phyloP scores from a whole-genome alignment of 2,113 vertebrate genomes.

The Caranx melampygus region DNA sequence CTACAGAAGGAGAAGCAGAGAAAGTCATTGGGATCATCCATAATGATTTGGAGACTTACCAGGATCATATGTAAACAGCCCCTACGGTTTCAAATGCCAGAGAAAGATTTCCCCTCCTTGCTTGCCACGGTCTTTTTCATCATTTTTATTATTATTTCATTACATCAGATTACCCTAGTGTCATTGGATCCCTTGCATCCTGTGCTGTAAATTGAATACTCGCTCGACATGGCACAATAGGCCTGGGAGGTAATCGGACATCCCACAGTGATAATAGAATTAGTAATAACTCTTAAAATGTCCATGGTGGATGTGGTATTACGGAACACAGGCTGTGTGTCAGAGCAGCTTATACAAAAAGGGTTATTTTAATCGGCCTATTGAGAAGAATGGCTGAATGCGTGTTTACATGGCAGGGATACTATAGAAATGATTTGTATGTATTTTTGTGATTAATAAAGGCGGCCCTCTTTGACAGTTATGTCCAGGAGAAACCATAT shows the following conservation, averaged over 20 bases:
- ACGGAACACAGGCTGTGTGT: conserved; percentile 17
- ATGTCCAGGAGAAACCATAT: conserved; percentile 18
- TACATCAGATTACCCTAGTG: conserved; percentile 56
- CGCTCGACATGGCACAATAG: conserved; percentile 26
- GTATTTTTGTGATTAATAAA: conserved; percentile 8
- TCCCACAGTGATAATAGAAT: conserved; percentile 64
- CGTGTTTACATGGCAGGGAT: conserved; percentile 28
- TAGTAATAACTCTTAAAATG: conserved; percentile 52
- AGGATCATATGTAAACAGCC: conserved; percentile 60
- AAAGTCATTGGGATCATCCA: conserved; percentile 60
- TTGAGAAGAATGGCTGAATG: conserved; percentile 27
- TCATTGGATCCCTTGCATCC: conserved; percentile 55
- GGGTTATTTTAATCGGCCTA: conserved; percentile 23
- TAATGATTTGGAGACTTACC: conserved; percentile 61
- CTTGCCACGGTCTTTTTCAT: conserved; percentile 22
- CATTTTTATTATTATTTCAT: conserved; percentile 60
- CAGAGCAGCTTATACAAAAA: conserved; percentile 34
- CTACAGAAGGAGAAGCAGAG: conserved; percentile 4
- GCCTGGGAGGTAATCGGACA: conserved; percentile 57
- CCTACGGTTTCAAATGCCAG: conserved; percentile 41
- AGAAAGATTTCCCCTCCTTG: conserved; percentile 18
- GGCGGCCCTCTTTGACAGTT: conserved; percentile 5
- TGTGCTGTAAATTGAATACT: conserved; percentile 58
- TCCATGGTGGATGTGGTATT: conserved; percentile 37
- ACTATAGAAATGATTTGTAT: background rate